Base-by-base conservation (phyloP, 2,797 vertebrate genomes). In the Naso thynnoides region DNA sequence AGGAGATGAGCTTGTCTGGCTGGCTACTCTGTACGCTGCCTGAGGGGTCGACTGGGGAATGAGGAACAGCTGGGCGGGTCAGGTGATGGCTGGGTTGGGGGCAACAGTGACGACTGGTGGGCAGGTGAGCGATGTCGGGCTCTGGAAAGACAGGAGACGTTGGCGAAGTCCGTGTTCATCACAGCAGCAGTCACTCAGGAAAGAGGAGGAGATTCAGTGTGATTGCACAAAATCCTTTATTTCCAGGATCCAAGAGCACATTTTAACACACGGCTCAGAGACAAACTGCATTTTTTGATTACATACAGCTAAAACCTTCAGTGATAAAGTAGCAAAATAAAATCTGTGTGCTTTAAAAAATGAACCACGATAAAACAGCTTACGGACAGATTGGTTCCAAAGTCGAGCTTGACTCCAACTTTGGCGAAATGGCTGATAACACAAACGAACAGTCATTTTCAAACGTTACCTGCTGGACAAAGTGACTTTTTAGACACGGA, bases 141-240 rank as follows among this genome's bases (percentile, higher is more conserved):
- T 56, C 68, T 83, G 69, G 14, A 70, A 76, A 52, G 26, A 80
- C 52, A 79, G 21, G 9, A 64, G 56, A 59, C 0, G 16, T 61
- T 23, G 70, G 54, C 11, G 21, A 27, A 36, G 11, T 57, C 9
- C 48, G n/a, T 33, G 24, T 15, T 9, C 18, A 48, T 8, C 19
- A 6, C 16, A 44, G 41, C 16, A 13, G 29, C 14, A 53, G 11
- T 26, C 0, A 19, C 0, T 19, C 11, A 39, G 13, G 36, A 27
- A 39, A 0, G 8, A 55, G 27, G 62, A 57, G 42, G 36, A 18
- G 6, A 10, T 33, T 50, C 24, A 19, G 38, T 79, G 88, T 90
- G 91, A 91, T 89, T 92, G 91, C 89, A 93, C 91, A 77, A 87
- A 82, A 81, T 87, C 87, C 59, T 94, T 94, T 94, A 92, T 92